Conservation (phyloP, 2,797 vertebrate species). For the Siniperca obscura region DNA sequence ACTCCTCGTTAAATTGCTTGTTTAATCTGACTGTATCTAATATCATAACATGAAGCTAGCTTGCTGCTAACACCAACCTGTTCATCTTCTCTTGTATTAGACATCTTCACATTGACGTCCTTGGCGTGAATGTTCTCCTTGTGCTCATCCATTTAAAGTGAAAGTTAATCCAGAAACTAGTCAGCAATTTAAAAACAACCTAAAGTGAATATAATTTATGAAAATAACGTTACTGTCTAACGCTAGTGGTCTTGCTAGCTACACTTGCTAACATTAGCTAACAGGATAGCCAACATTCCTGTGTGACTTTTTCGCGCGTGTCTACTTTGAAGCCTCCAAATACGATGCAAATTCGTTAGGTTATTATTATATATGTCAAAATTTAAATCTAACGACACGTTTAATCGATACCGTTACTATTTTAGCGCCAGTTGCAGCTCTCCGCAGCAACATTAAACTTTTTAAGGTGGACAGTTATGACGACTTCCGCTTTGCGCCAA, state of each 20-base stretch:
- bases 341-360: accelerated
- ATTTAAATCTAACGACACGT: accelerated
- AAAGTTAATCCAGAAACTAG: background rate
- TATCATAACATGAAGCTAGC: background rate
- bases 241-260: background rate
- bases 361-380: accelerated
- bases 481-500: slow-evolving; percentile 74
- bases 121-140: slow-evolving; percentile 80
- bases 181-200: background rate
- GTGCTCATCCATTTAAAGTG: slow-evolving; percentile 80
- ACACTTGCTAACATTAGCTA: slow-evolving; percentile 42
- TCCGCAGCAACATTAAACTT: slow-evolving; percentile 7
- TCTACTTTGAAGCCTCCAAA: background rate
- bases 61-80: slow-evolving; percentile 59
- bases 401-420: background rate
- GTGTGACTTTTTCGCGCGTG: background rate
- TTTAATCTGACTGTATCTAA: background rate
- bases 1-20: background rate
- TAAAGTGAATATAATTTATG: background rate
- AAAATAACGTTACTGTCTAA: background rate
- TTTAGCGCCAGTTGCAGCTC: background rate
- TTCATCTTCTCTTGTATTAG: slow-evolving; percentile 52
- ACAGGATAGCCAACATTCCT: slow-evolving; percentile 4
- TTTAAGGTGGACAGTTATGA: slow-evolving; percentile 28
- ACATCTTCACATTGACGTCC: slow-evolving; percentile 73